A percentile compares a stretch with the other conserved stretches of the same genome.
These are phyloP conservation scores for Aspidapion aeneum DNA, from an alignment of 2,888 invertebrate genomes.

Conservation along the genomic window DNA sequence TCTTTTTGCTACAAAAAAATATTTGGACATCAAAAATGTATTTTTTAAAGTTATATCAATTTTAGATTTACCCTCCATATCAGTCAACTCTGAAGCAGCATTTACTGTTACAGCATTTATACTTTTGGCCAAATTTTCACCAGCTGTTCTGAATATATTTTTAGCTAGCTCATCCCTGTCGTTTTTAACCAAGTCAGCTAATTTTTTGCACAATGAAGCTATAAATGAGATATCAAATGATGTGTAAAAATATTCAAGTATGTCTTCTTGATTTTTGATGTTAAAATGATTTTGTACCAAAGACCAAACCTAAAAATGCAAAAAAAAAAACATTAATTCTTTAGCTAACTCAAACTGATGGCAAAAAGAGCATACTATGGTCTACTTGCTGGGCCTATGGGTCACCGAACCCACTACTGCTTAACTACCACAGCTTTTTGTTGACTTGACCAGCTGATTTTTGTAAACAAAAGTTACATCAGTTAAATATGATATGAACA, in stretches of 20 bases:
- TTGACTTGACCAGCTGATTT: conserved; percentile 70
- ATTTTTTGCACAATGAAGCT: conserved; percentile 66
- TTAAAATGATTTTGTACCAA: conserved; percentile 72
- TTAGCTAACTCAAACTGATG: too few species aligned
- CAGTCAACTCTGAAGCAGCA: conserved; percentile 56
- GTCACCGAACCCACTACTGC: too few species aligned
- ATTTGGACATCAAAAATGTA: too few species aligned
- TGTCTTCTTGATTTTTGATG: conserved; percentile 60
- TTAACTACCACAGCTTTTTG: background rate
- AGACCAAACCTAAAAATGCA: conserved; percentile 61
- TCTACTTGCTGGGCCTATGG: too few species aligned
- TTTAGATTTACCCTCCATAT: conserved; percentile 38
- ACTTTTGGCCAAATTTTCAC: conserved; percentile 61
- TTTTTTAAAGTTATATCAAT: background rate
- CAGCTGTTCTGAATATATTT: conserved; percentile 68
- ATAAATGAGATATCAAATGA: conserved; percentile 82
- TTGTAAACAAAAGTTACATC: conserved; percentile 59
- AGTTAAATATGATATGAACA: too few species aligned
- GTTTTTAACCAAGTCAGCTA: conserved; percentile 64
- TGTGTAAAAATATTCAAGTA: conserved; percentile 72
- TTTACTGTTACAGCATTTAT: conserved; percentile 61
- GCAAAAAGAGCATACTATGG: too few species aligned
- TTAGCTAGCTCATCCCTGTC: conserved; percentile 67
- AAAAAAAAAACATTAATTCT: too few species aligned
- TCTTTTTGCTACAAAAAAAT: too few species aligned